Conservation (phyloP, 2,113 vertebrate genomes). For the Tretioscincus oriximinensis region DNA sequence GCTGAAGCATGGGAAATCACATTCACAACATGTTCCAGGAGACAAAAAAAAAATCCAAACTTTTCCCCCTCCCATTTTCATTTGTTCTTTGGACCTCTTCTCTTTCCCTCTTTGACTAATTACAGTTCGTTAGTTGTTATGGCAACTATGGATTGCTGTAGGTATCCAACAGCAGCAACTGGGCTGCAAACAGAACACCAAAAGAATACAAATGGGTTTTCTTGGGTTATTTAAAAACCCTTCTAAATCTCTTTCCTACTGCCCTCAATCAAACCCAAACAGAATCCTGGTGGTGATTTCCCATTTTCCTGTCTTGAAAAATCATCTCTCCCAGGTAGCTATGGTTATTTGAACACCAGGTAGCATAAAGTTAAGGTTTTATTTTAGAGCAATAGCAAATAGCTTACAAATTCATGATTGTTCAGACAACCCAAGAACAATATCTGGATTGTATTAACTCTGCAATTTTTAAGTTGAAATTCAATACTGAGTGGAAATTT, state of each 20-base stretch:
- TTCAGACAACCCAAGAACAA: background rate
- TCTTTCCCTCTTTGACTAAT: constrained; percentile 68
- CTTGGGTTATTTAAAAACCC: constrained; percentile 12
- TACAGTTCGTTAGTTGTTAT: constrained; percentile 76
- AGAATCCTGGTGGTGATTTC: background rate
- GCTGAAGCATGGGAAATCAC: constrained; percentile 10
- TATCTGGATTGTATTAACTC: background rate
- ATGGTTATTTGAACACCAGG: background rate
- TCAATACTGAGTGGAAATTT: background rate
- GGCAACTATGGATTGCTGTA: constrained; percentile 65
- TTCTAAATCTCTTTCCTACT: background rate
- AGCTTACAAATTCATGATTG: constrained; percentile 11
- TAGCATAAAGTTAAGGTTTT: background rate
- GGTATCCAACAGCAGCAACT: constrained; percentile 40
- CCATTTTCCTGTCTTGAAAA: background rate
- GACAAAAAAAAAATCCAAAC: constrained; percentile 41
- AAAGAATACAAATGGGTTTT: constrained; percentile 48
- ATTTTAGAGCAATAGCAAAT: constrained; percentile 16
- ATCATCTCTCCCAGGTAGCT: background rate
- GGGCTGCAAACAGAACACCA: constrained; percentile 60
- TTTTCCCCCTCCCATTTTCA: constrained; percentile 17
- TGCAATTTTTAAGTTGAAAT: background rate
- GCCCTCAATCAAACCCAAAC: background rate
- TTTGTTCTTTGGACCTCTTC: constrained; percentile 53
- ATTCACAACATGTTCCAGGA: constrained; percentile 2